phyloP scores from a whole-genome alignment of 2,113 vertebrate genomes.

The Prietella phreatophila region DNA sequence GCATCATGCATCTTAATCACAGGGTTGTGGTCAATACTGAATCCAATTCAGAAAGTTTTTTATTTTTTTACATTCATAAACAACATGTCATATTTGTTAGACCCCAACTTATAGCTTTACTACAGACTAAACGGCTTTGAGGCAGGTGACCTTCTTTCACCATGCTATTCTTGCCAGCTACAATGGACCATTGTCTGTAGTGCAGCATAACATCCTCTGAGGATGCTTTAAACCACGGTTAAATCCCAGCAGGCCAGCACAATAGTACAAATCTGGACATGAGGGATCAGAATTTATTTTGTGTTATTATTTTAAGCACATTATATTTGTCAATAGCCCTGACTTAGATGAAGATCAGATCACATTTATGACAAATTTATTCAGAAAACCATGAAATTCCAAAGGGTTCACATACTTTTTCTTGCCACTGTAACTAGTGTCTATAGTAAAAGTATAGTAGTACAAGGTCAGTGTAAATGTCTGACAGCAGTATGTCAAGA shows the following conservation, averaged over 20 bases:
- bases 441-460: background rate
- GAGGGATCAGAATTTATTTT: too few relatives aligned
- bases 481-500: background rate
- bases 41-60: background rate
- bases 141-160: background rate
- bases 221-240: constrained; percentile 30
- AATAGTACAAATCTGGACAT: constrained; percentile 11
- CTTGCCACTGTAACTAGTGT: background rate
- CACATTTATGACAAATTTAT: too few relatives aligned
- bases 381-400: too few relatives aligned
- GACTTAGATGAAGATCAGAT: too few relatives aligned
- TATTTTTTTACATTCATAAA: background rate
- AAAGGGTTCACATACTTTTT: too few relatives aligned
- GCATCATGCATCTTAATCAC: background rate
- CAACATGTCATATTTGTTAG: background rate
- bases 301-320: too few relatives aligned
- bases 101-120: background rate
- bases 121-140: background rate
- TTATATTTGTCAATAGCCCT: too few relatives aligned
- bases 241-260: constrained; percentile 16
- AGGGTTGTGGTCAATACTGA: background rate
- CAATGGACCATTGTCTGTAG: constrained; percentile 30
- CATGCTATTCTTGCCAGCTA: constrained; percentile 6
- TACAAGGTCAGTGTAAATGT: too few relatives aligned
- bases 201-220: constrained; percentile 38